Conservation (phyloP, 2,888 invertebrate species). For the Villa cingulata region DNA sequence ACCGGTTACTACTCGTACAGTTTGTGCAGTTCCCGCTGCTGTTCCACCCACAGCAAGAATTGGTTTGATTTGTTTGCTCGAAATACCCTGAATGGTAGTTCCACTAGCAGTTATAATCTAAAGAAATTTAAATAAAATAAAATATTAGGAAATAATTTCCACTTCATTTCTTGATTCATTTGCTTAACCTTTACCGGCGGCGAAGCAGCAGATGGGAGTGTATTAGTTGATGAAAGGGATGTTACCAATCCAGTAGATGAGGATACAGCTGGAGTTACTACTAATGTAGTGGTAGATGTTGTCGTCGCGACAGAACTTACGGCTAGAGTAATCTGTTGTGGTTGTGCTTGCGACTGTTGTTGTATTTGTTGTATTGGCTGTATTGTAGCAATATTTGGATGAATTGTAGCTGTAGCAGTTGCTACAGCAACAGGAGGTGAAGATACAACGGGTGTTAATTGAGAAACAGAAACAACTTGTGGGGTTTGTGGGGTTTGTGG, state of each 20-base stretch:
- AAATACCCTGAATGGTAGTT: constrained; percentile 7
- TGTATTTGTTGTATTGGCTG: constrained; percentile 3
- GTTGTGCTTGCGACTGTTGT: constrained; percentile 10
- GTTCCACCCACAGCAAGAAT: constrained; percentile 16
- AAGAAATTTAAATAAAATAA: neutral
- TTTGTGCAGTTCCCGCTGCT: neutral
- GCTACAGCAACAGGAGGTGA: constrained; percentile 10
- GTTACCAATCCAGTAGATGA: constrained; percentile 20
- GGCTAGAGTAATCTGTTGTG: too few relatives aligned
- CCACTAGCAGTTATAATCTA: constrained; percentile 6
- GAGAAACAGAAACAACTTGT: constrained; percentile 19
- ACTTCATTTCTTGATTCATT: too few relatives aligned
- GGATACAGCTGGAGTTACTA: constrained; percentile 22
- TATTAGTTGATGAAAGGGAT: constrained; percentile 8
- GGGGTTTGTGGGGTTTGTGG: constrained; percentile 20
- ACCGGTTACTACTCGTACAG: constrained; percentile 14
- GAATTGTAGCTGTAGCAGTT: neutral
- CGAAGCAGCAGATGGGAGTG: constrained; percentile 7
- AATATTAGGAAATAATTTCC: neutral
- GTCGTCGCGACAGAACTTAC: too few relatives aligned
- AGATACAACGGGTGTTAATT: constrained; percentile 17
- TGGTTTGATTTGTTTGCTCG: constrained; percentile 15
- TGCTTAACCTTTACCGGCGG: constrained; percentile 8
- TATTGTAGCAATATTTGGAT: neutral
- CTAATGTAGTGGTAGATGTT: too few relatives aligned